Evolutionary conservation across 2,888 invertebrate genomes (phyloP).

Genomic region (Papilio demoleus): DNA sequence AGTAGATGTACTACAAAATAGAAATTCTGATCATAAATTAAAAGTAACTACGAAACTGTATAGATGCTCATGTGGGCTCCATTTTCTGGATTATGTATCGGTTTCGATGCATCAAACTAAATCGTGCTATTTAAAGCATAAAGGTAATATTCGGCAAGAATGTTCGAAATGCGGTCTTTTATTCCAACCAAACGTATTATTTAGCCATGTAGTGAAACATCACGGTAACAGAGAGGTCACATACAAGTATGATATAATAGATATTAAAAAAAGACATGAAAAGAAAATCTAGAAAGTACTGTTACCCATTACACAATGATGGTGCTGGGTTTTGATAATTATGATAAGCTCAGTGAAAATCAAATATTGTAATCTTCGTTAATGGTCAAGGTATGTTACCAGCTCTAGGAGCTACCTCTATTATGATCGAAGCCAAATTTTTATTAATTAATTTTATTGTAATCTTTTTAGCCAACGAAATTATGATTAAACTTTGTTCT

Average conservation of each 20-base stretch:
- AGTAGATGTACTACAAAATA: background rate
- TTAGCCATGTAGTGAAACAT: constrained; percentile 64
- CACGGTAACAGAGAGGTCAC: constrained; percentile 60
- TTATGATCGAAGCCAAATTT: too few relatives aligned
- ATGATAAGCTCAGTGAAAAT: background rate
- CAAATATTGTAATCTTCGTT: too few relatives aligned
- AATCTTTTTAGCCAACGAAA: too few relatives aligned
- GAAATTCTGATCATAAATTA: constrained; percentile 41
- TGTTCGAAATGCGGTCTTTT: constrained; percentile 67
- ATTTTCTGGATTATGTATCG: constrained; percentile 47
- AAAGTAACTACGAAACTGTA: constrained; percentile 52
- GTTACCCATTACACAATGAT: background rate
- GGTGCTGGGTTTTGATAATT: background rate
- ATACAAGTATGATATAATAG: constrained; percentile 57
- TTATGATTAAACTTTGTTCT: too few relatives aligned
- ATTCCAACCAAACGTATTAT: constrained; percentile 64
- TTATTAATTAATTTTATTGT: too few relatives aligned
- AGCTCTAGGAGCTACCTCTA: too few relatives aligned
- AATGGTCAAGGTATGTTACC: too few relatives aligned
- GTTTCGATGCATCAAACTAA: constrained; percentile 14
- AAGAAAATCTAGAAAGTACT: background rate
- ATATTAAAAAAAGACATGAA: constrained; percentile 44
- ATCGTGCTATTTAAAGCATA: constrained; percentile 46
- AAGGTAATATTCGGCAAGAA: constrained; percentile 54
- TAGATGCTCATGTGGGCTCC: constrained; percentile 66